These are phyloP conservation scores for Acanthisitta chloris DNA, from an alignment of 2,113 vertebrate species.

Conservation along the genomic window DNA sequence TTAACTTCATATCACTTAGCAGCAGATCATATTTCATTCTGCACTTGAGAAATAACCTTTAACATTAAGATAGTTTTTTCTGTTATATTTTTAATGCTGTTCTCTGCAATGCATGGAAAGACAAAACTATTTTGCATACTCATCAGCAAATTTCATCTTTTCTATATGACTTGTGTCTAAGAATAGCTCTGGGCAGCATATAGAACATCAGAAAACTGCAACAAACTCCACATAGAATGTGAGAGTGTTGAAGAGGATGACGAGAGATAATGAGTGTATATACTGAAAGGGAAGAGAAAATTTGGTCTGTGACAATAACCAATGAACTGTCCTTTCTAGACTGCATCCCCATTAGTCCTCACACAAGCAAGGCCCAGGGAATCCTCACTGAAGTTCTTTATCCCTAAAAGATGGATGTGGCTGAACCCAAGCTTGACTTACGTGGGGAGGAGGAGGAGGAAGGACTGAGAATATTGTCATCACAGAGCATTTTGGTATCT, in stretches of 20 bases:
- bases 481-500: background rate
- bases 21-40: background rate
- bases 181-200: background rate
- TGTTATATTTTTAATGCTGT: background rate
- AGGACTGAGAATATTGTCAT: background rate
- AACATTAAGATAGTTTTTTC: background rate
- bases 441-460: fast-evolving
- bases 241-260: background rate
- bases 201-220: background rate
- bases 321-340: background rate
- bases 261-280: background rate
- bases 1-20: background rate
- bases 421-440: background rate
- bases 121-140: background rate
- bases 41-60: background rate
- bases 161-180: background rate
- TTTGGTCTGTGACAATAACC: background rate
- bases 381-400: background rate
- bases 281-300: background rate
- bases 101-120: background rate
- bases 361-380: background rate
- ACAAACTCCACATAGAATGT: background rate
- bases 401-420: background rate
- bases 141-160: background rate
- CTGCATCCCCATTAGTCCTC: background rate